Conservation (phyloP, 2,888 invertebrate genomes). For the Trichogramma evanescens region DNA sequence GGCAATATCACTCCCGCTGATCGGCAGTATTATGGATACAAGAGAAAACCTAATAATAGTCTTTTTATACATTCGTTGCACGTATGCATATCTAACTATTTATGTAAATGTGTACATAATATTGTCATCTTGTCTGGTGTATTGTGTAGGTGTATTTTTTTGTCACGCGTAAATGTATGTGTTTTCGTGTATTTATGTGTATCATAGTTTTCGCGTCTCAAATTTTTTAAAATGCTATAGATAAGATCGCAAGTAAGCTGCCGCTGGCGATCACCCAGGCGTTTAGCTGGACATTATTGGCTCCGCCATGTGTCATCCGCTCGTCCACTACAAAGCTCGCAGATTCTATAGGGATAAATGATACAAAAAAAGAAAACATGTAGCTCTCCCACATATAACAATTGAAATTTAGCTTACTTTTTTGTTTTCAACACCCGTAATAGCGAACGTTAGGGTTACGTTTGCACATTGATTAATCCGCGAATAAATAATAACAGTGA, state of each 20-base stretch:
- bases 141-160: neutral
- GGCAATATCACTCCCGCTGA: too few species aligned
- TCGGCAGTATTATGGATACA: neutral
- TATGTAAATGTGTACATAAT: too few species aligned
- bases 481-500: too few species aligned
- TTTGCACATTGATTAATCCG: too few species aligned
- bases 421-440: too few species aligned
- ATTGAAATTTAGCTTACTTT: neutral
- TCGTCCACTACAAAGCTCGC: conserved; percentile 38
- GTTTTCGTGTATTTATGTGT: neutral
- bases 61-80: neutral
- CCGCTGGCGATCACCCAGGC: conserved; percentile 38
- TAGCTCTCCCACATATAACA: conserved; percentile 24
- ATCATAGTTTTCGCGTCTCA: neutral
- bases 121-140: too few species aligned
- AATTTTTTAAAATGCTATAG: conserved; percentile 31
- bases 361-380: too few species aligned
- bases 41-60: neutral
- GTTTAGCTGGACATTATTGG: conserved; percentile 35
- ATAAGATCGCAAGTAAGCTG: conserved; percentile 41
- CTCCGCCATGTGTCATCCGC: conserved; percentile 38
- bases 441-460: too few species aligned
- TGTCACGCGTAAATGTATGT: neutral
- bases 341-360: conserved; percentile 38
- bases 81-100: neutral